Evolutionary conservation across 2,888 invertebrate species (phyloP).

Genomic region (Zaprionus obscuricornis): DNA sequence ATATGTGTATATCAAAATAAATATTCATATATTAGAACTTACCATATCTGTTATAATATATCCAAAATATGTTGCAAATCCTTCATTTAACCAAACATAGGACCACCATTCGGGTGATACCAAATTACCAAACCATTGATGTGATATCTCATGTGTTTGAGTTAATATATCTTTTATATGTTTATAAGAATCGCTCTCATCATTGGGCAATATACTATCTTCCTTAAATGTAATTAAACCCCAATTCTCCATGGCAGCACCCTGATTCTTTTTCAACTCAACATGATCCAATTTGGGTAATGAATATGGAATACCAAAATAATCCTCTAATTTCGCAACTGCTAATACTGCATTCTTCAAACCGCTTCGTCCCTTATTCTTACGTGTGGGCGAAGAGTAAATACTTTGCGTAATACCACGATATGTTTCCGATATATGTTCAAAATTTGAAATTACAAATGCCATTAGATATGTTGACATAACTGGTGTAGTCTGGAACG

Average conservation of each 20-base stretch:
- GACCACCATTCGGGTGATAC: slow-evolving; percentile 90
- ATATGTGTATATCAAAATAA: no score
- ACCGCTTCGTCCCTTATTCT: slow-evolving; percentile 63
- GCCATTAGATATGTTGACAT: slow-evolving; percentile 94
- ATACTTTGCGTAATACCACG: slow-evolving; percentile 81
- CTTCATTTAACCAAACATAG: slow-evolving; percentile 90
- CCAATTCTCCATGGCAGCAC: slow-evolving; percentile 97
- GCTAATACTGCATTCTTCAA: slow-evolving; percentile 74
- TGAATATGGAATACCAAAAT: slow-evolving; percentile 90
- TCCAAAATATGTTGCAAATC: slow-evolving; percentile 85
- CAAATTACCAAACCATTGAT: slow-evolving; percentile 93
- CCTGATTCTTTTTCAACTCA: slow-evolving; percentile 91
- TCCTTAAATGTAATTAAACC: slow-evolving; percentile 90
- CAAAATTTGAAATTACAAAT: slow-evolving; percentile 89
- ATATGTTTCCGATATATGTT: slow-evolving; percentile 77
- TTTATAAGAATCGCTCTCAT: slow-evolving; percentile 83
- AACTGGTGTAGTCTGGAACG: slow-evolving; percentile 85
- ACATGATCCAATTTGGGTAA: slow-evolving; percentile 94
- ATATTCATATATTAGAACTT: slow-evolving; percentile 17
- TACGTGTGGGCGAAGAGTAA: slow-evolving; percentile 66
- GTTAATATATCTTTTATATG: slow-evolving; percentile 82
- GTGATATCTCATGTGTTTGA: slow-evolving; percentile 86
- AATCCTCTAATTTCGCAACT: slow-evolving; percentile 85
- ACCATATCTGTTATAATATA: slow-evolving; percentile 80
- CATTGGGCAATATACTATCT: slow-evolving; percentile 58